These are phyloP conservation scores for Octonoba sinensis DNA, from an alignment of 2,888 invertebrate species.

Conservation along the genomic window DNA sequence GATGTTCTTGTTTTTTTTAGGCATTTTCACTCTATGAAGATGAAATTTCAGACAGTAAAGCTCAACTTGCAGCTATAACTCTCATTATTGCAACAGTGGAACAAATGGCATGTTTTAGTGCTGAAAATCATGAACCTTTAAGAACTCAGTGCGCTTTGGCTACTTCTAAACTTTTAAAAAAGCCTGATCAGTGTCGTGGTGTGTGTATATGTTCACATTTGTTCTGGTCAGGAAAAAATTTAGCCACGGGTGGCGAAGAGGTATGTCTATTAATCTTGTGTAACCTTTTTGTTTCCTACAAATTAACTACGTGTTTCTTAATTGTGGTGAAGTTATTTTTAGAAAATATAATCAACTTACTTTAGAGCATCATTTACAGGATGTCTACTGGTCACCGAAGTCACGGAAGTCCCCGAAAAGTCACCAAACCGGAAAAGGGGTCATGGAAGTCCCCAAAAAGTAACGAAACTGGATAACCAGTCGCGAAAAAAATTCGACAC, in stretches of 20 bases:
- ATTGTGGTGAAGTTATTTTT: too few relatives aligned
- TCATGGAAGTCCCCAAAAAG: too few relatives aligned
- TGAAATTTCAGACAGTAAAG: slow-evolving; percentile 97
- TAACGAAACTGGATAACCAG: too few relatives aligned
- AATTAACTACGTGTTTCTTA: too few relatives aligned
- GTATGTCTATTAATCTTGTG: slow-evolving; percentile 49
- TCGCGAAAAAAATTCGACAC: too few relatives aligned
- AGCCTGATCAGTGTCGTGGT: slow-evolving; percentile 97
- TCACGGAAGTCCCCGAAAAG: too few relatives aligned
- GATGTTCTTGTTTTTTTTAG: slow-evolving; percentile 71
- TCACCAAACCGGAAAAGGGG: too few relatives aligned
- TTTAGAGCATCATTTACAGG: too few relatives aligned
- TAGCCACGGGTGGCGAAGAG: slow-evolving; percentile 68
- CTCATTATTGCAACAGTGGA: slow-evolving; percentile 95
- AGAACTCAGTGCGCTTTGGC: slow-evolving; percentile 96
- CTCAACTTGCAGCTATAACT: slow-evolving; percentile 95
- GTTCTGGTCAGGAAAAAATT: slow-evolving; percentile 88
- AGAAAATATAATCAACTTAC: too few relatives aligned
- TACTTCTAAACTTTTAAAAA: slow-evolving; percentile 94
- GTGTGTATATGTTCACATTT: slow-evolving; percentile 94
- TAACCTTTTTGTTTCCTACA: background rate
- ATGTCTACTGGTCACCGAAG: too few relatives aligned
- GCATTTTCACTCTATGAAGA: slow-evolving; percentile 98
- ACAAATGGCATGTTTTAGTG: slow-evolving; percentile 92
- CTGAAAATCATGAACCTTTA: slow-evolving; percentile 96